Percentiles rank a stretch among this genome's conserved stretches.
Evolutionary conservation across 2,113 vertebrate species (phyloP).

Genomic region (Psilopogon haemacephalus): DNA sequence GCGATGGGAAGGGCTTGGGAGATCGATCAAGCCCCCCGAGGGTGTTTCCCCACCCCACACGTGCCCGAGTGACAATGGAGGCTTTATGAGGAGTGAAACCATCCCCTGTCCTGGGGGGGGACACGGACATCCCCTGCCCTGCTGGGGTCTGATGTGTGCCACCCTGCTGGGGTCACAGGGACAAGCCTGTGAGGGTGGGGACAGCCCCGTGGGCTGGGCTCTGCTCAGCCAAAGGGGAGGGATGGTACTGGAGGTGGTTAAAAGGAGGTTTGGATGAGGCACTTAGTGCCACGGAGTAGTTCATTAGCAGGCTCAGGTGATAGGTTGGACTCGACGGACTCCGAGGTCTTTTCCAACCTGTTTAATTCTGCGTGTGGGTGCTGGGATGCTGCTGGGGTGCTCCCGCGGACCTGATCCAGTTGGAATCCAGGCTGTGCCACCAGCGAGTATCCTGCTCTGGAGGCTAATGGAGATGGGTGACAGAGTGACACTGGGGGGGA

Average conservation of each 20-base stretch:
- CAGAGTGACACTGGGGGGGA: background rate
- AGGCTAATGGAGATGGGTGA: background rate
- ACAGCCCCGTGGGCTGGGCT: background rate
- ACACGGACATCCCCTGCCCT: too few species aligned
- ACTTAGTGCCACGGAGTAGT: too few species aligned
- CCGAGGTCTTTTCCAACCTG: too few species aligned
- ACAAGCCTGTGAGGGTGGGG: background rate
- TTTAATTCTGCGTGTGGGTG: too few species aligned
- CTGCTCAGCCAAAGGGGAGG: accelerated
- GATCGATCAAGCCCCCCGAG: background rate
- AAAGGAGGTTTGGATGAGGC: too few species aligned
- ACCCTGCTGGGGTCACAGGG: accelerated
- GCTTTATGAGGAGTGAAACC: background rate
- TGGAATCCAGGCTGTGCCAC: background rate
- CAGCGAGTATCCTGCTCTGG: background rate
- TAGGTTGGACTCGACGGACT: too few species aligned
- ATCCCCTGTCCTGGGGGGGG: background rate
- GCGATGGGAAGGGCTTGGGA: background rate
- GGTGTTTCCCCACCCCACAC: background rate
- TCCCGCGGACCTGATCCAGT: accelerated
- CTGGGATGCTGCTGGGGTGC: background rate
- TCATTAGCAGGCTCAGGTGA: too few species aligned
- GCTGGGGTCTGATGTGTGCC: background rate
- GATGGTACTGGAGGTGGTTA: background rate
- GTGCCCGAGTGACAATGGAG: background rate